Percentiles rank a stretch among this genome's conserved stretches.
Evolutionary conservation across 2,797 vertebrate genomes (phyloP).

Genomic region (Peromyscus melanophrys): DNA sequence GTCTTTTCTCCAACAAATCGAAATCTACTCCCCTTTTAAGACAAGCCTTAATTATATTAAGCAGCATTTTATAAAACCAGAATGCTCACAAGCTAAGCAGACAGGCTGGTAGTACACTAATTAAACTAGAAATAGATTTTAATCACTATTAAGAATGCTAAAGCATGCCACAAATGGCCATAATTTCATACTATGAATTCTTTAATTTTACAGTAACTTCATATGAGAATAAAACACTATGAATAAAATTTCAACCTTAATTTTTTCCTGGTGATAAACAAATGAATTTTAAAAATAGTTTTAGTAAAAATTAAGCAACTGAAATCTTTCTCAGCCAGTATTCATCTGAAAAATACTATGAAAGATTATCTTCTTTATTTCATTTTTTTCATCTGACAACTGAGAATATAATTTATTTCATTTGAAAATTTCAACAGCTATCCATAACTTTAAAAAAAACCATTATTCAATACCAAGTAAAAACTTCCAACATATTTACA

Average conservation of each 20-base stretch:
- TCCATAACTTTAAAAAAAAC: background rate
- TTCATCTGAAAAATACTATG: slow-evolving; percentile 36
- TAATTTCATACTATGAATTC: slow-evolving; percentile 3
- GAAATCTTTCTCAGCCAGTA: slow-evolving; percentile 60
- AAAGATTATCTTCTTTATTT: slow-evolving; percentile 48
- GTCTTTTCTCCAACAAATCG: background rate
- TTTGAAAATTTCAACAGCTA: slow-evolving; percentile 36
- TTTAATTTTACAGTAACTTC: slow-evolving; percentile 55
- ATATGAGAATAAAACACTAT: slow-evolving; percentile 51
- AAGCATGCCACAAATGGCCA: background rate
- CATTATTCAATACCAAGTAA: slow-evolving; percentile 31
- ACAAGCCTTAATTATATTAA: background rate
- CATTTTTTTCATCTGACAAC: slow-evolving; percentile 48
- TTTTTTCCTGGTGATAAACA: background rate
- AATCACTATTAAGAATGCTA: slow-evolving; percentile 40
- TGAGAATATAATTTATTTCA: slow-evolving; percentile 21
- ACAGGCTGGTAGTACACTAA: background rate
- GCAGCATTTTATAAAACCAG: slow-evolving; percentile 34
- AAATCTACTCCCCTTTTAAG: background rate
- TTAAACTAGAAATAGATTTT: slow-evolving; percentile 59
- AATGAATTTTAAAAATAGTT: slow-evolving; percentile 10
- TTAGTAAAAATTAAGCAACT: slow-evolving; percentile 21
- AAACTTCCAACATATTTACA: slow-evolving; percentile 13
- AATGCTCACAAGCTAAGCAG: background rate
- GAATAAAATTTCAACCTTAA: slow-evolving; percentile 54